Evolutionary conservation across 2,888 invertebrate species (phyloP), one percentile per base, ranked within the genome.

Genomic region (Petrophora chlorosata): DNA sequence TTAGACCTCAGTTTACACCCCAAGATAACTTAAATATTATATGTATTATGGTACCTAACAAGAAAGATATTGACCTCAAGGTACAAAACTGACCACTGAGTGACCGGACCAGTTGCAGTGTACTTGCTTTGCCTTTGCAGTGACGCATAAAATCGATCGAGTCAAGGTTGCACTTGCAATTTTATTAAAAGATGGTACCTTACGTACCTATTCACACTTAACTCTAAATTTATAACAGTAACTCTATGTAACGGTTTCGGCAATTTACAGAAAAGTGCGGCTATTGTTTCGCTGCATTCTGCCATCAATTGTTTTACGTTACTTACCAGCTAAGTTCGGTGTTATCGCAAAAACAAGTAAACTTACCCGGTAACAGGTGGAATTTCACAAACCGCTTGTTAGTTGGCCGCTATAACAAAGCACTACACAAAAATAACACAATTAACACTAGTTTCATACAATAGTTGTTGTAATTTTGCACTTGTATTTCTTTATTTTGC

Each of bases 291-390:
- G 34, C 45, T 44, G 22, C 28, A 32, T 32, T 34, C 30, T 26
- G 40, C 9, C 14, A 10, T 40, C 36, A 34, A 52, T 40, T 51
- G 9, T 42, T 49, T 40, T 32, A 38, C 32, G n/a, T n/a, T n/a
- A n/a, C n/a, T n/a, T n/a, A n/a, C n/a, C n/a, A n/a, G 10, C 12
- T 40, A 45, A 36, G 17, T 22, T 47, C 34, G 38, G 36, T 13
- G 35, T 9, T 34, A 45, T 38, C 19, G 30, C 10, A 32, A 40
- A 14, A 42, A 28, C 33, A 46, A 29, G 41, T 44, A 53, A 59
- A 59, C 85, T 75, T 76, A 85, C 86, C 85, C 76, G 84, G 82
- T 80, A 79, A 83, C 84, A 82, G 81, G 82, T 85, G 82, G 59
- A 48, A 44, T 40, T 10, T n/a, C 44, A 44, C 26, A 53, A 57